Conservation (phyloP, 2,113 vertebrate species). For the Hucho hucho region DNA sequence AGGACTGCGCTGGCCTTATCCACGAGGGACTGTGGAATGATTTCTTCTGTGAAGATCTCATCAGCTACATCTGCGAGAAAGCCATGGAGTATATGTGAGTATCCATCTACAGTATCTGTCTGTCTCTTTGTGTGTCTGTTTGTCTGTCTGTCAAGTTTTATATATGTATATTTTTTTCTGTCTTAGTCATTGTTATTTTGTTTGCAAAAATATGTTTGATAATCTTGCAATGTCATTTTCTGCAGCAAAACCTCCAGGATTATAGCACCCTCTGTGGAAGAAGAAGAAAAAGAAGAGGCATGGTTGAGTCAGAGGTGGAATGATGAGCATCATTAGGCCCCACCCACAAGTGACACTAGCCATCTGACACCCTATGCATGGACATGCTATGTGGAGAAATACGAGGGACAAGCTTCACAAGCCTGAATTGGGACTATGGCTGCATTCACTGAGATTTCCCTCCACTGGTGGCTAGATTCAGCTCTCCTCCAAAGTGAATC, state of each 20-base stretch:
- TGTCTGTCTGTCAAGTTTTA: background rate
- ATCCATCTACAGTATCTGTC: background rate
- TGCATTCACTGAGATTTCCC: conserved; percentile 38
- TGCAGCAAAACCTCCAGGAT: conserved; percentile 43
- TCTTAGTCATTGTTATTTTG: background rate
- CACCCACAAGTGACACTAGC: conserved; percentile 35
- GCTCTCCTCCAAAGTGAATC: conserved; percentile 48
- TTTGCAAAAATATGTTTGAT: background rate
- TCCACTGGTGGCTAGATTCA: conserved; percentile 21
- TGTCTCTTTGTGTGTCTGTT: background rate
- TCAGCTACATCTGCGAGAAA: conserved; percentile 91
- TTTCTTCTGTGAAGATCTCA: conserved; percentile 88
- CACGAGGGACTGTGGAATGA: conserved; percentile 89
- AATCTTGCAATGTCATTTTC: background rate
- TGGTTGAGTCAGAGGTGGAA: conserved; percentile 30
- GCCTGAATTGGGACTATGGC: conserved; percentile 31
- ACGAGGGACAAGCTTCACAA: conserved; percentile 43
- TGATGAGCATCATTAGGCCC: conserved; percentile 57
- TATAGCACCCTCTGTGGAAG: conserved; percentile 41
- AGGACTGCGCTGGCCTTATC: conserved; percentile 88
- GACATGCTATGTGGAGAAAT: conserved; percentile 38
- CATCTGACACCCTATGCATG: conserved; percentile 27
- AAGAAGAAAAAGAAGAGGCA: background rate
- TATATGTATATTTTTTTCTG: background rate
- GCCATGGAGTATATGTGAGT: conserved; percentile 70